These are phyloP conservation scores for Pentalonia nigronervosa DNA, from an alignment of 1,140 invertebrate genomes.

Conservation along the genomic window DNA sequence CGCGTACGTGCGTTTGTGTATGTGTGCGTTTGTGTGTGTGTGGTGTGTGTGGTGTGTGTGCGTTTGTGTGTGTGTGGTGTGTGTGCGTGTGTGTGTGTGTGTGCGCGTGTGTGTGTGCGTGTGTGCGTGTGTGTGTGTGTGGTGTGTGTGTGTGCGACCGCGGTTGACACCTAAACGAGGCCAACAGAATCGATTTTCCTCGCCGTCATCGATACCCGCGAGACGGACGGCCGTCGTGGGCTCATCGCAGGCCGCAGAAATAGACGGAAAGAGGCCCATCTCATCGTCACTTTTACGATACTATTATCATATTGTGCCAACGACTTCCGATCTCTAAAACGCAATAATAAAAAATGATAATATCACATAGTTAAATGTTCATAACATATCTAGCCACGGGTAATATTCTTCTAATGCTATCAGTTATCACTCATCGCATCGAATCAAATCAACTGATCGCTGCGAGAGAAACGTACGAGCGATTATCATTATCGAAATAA, in stretches of 20 bases:
- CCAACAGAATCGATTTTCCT: slow-evolving; percentile 17
- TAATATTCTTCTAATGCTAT: background rate
- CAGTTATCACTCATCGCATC: too few relatives aligned
- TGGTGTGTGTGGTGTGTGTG: too few relatives aligned
- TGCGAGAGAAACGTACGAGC: too few relatives aligned
- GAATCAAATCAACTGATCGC: too few relatives aligned
- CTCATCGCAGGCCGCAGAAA: background rate
- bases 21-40: too few relatives aligned
- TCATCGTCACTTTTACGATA: too few relatives aligned
- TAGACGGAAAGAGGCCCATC: background rate
- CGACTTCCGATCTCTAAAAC: background rate
- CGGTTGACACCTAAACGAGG: background rate
- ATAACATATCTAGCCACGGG: too few relatives aligned
- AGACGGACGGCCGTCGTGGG: background rate
- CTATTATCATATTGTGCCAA: background rate
- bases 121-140: too few relatives aligned
- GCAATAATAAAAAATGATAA: background rate
- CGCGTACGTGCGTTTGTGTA: background rate
- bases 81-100: background rate
- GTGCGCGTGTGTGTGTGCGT: too few relatives aligned
- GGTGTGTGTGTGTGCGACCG: background rate
- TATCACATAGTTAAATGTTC: too few relatives aligned
- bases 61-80: too few relatives aligned
- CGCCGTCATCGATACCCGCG: background rate
- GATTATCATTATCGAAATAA: too few relatives aligned